Percentiles rank a stretch among this genome's conserved stretches.
Conservation (phyloP, 2,113 vertebrate genomes). For the Anhinga rufa region DNA sequence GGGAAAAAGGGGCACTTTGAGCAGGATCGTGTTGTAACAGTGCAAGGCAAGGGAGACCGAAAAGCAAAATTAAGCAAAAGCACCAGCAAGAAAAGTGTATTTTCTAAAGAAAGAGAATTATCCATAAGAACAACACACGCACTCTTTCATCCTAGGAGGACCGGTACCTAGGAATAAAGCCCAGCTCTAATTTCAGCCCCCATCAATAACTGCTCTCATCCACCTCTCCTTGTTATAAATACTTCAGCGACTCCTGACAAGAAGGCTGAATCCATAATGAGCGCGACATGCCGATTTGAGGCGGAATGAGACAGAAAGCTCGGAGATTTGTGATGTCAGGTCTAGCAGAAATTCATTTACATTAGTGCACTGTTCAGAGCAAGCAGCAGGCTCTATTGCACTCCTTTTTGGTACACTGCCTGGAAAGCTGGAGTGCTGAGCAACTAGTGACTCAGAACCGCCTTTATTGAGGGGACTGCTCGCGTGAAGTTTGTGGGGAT, state of each 20-base stretch:
- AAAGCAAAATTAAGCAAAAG: background rate
- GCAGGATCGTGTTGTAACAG: accelerated
- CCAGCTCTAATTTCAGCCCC: background rate
- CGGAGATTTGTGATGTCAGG: background rate
- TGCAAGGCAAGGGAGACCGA: accelerated
- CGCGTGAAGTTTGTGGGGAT: background rate
- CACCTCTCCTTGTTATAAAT: background rate
- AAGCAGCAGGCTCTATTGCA: background rate
- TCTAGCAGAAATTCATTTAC: background rate
- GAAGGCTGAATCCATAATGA: accelerated
- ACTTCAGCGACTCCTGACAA: background rate
- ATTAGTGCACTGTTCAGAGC: background rate
- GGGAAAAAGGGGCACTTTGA: background rate
- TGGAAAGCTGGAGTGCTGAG: background rate
- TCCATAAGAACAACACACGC: background rate
- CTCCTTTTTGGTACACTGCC: background rate
- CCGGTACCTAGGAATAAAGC: background rate
- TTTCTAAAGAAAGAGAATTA: background rate
- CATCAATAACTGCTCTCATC: background rate
- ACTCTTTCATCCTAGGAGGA: background rate
- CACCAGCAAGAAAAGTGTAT: background rate
- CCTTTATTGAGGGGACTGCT: background rate
- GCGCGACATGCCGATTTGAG: background rate
- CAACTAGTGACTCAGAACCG: background rate
- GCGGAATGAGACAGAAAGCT: background rate